Conservation (phyloP, 2,797 vertebrate species). For the Yasuhikotakia modesta region DNA sequence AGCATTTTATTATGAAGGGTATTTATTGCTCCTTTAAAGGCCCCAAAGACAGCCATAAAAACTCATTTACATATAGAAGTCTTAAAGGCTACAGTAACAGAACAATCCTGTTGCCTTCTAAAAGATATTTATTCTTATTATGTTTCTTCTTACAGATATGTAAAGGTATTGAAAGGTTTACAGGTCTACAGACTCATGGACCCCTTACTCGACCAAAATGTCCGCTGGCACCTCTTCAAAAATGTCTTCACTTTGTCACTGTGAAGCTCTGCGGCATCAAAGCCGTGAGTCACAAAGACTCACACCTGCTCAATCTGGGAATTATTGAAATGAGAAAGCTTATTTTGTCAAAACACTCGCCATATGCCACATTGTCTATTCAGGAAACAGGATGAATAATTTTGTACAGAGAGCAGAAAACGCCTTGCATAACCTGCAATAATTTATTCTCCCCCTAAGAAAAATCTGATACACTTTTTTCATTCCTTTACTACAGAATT, state of each 20-base stretch:
- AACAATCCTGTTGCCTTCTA: no score
- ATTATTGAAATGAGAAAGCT: not conserved
- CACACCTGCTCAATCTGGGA: not conserved
- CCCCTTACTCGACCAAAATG: slow-evolving; percentile 66
- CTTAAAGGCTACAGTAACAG: no score
- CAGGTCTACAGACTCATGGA: slow-evolving; percentile 72
- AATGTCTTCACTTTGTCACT: slow-evolving; percentile 62
- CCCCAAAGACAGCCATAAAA: not conserved
- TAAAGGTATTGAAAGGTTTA: no score
- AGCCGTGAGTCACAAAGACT: slow-evolving; percentile 66
- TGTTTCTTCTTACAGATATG: no score
- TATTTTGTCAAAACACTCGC: slow-evolving; percentile 6
- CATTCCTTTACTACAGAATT: not conserved
- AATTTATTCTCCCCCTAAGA: not conserved
- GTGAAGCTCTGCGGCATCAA: slow-evolving; percentile 76
- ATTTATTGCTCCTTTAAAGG: not conserved
- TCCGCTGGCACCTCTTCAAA: slow-evolving; percentile 83
- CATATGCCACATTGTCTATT: not conserved
- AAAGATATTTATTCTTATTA: no score
- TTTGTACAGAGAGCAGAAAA: not conserved
- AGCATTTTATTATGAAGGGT: no score
- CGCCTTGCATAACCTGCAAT: not conserved
- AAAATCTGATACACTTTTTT: not conserved
- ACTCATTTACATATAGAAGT: no score
- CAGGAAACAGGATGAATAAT: slow-evolving; percentile 7